phyloP scores from a whole-genome alignment of 1,140 invertebrate genomes.

The Bradynema listronoti region DNA sequence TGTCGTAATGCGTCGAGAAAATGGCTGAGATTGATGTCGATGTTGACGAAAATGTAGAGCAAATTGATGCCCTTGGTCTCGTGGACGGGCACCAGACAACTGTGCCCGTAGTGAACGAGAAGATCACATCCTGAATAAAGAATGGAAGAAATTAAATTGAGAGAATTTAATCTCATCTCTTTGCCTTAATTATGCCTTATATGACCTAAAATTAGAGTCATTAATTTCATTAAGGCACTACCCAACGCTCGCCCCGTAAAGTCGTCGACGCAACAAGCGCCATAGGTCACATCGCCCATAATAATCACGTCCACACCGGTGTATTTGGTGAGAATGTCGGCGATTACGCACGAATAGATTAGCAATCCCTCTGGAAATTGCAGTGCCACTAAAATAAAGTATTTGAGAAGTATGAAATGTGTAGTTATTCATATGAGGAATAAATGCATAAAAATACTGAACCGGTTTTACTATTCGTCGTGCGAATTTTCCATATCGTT shows the following conservation, averaged over 20 bases:
- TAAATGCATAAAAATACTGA: neutral
- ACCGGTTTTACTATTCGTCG: slow-evolving; percentile 69
- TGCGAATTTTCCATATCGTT: slow-evolving; percentile 87
- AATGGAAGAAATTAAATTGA: too few species aligned
- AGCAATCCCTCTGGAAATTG: slow-evolving; percentile 92
- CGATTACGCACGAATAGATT: slow-evolving; percentile 83
- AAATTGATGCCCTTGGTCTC: slow-evolving; percentile 79
- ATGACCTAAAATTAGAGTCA: slow-evolving; percentile 13
- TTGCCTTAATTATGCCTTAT: neutral
- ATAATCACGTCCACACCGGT: slow-evolving; percentile 87
- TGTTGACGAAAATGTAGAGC: slow-evolving; percentile 88
- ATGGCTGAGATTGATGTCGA: slow-evolving; percentile 78
- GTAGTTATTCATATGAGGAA: too few species aligned
- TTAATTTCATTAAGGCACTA: slow-evolving; percentile 16
- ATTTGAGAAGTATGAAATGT: neutral
- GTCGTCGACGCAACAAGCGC: slow-evolving; percentile 98
- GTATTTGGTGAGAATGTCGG: slow-evolving; percentile 87
- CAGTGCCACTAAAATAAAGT: slow-evolving; percentile 69
- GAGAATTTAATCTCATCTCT: too few species aligned
- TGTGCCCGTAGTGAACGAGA: slow-evolving; percentile 94
- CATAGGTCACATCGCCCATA: slow-evolving; percentile 97
- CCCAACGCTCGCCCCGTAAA: slow-evolving; percentile 80
- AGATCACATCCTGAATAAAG: slow-evolving; percentile 72
- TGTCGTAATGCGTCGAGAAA: slow-evolving; percentile 79
- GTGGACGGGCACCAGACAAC: slow-evolving; percentile 90